Conservation (phyloP, 2,888 invertebrate species). For the Diadegma fenestrale region DNA sequence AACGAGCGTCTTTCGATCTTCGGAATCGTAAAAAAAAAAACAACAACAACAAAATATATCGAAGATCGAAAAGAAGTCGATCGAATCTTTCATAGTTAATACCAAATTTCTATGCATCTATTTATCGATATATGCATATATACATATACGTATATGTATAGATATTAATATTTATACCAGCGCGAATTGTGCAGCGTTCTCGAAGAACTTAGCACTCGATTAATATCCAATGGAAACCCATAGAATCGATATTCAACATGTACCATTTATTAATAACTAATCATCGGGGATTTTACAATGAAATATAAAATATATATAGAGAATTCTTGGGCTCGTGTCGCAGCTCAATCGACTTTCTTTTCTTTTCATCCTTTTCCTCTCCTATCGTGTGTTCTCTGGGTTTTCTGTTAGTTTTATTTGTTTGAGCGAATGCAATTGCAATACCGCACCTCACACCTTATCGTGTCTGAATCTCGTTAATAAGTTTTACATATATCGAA, state of each 20-base stretch:
- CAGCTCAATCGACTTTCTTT: slow-evolving; percentile 55
- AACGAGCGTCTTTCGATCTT: slow-evolving; percentile 51
- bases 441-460: slow-evolving; percentile 32
- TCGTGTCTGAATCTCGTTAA: slow-evolving; percentile 44
- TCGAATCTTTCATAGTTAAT: slow-evolving; percentile 50
- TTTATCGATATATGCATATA: slow-evolving; percentile 34
- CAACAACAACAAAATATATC: slow-evolving; percentile 51
- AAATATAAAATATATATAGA: slow-evolving; percentile 78
- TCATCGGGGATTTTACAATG: slow-evolving; percentile 77
- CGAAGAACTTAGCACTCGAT: slow-evolving; percentile 43
- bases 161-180: slow-evolving; percentile 38
- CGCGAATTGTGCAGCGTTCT: slow-evolving; percentile 62
- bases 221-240: slow-evolving; percentile 69
- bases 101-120: slow-evolving; percentile 24
- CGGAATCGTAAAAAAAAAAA: slow-evolving; percentile 48
- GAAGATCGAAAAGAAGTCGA: slow-evolving; percentile 46
- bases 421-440: slow-evolving; percentile 57
- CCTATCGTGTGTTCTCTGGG: slow-evolving; percentile 1
- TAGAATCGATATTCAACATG: slow-evolving; percentile 74
- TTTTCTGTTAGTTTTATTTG: slow-evolving; percentile 5
- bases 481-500: slow-evolving; percentile 63
- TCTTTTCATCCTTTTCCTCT: slow-evolving; percentile 3
- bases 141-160: slow-evolving; percentile 47
- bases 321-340: slow-evolving; percentile 69
- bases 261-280: slow-evolving; percentile 77